Conservation (phyloP, 2,797 vertebrate species). For the Labroides dimidiatus region DNA sequence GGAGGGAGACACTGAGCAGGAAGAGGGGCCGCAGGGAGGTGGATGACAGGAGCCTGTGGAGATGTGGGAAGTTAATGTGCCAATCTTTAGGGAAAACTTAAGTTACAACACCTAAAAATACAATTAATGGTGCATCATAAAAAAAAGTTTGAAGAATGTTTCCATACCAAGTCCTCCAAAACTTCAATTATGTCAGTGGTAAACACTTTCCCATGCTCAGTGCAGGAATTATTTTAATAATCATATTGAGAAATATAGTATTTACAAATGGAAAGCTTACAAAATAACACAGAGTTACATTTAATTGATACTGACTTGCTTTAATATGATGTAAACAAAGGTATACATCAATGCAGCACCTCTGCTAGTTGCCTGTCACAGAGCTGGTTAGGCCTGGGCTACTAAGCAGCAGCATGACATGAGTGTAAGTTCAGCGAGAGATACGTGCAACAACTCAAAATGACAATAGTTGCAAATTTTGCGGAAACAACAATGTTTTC, state of each 20-base stretch:
- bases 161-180: too few species aligned
- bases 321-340: background rate
- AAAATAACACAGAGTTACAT: too few species aligned
- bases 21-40: constrained; percentile 93
- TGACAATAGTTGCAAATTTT: background rate
- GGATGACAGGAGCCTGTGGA: constrained; percentile 92
- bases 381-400: constrained; percentile 48
- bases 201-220: too few species aligned
- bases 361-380: constrained; percentile 11
- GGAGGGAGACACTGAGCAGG: constrained; percentile 89
- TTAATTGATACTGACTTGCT: too few species aligned
- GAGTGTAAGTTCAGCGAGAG: constrained; percentile 7
- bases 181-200: too few species aligned
- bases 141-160: too few species aligned
- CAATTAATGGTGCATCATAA: too few species aligned
- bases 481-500: rapidly evolving
- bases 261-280: too few species aligned
- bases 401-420: constrained; percentile 27
- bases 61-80: background rate
- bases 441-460: constrained; percentile 12
- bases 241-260: too few species aligned
- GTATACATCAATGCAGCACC: background rate
- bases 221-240: too few species aligned
- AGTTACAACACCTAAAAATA: too few species aligned
- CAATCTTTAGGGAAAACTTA: too few species aligned